Percentiles rank a stretch among this genome's conserved stretches.
These are phyloP conservation scores for Platichthys flesus DNA, from an alignment of 2,113 vertebrate species.

Conservation along the genomic window DNA sequence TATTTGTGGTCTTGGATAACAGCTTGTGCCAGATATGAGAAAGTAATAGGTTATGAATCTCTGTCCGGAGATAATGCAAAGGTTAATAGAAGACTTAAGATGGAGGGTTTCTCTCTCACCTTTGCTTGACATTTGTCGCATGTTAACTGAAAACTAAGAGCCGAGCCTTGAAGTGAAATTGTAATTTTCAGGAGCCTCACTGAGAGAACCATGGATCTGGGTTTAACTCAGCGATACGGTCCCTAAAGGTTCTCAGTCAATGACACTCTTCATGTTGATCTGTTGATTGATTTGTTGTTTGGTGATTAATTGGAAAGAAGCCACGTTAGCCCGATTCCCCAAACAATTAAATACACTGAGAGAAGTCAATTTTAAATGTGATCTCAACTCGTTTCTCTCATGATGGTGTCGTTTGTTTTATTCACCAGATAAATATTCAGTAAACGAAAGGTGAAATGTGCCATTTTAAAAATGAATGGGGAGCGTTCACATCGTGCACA, in stretches of 20 bases:
- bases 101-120: slow-evolving; percentile 34
- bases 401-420: slow-evolving; percentile 36
- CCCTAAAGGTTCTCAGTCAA: slow-evolving; percentile 10
- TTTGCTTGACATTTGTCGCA: slow-evolving; percentile 39
- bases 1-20: slow-evolving; percentile 58
- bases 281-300: slow-evolving; percentile 36
- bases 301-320: slow-evolving; percentile 45
- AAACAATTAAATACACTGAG: slow-evolving; percentile 21
- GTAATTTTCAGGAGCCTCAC: neutral
- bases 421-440: slow-evolving; percentile 36
- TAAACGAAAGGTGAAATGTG: slow-evolving; percentile 56
- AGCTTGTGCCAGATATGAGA: slow-evolving; percentile 46
- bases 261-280: slow-evolving; percentile 40
- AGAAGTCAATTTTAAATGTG: slow-evolving; percentile 30
- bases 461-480: slow-evolving; percentile 54
- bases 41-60: slow-evolving; percentile 57
- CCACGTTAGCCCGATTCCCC: neutral
- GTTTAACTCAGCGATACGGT: neutral
- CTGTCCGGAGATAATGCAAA: slow-evolving; percentile 44
- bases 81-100: slow-evolving; percentile 61
- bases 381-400: slow-evolving; percentile 36
- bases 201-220: slow-evolving; percentile 7
- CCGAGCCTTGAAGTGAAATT: neutral
- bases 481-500: slow-evolving; percentile 1
- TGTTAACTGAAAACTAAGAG: slow-evolving; percentile 5